Percentiles rank a stretch among this genome's conserved stretches.
phyloP scores from a whole-genome alignment of 1,140 invertebrate genomes.

The Capitella teleta region DNA sequence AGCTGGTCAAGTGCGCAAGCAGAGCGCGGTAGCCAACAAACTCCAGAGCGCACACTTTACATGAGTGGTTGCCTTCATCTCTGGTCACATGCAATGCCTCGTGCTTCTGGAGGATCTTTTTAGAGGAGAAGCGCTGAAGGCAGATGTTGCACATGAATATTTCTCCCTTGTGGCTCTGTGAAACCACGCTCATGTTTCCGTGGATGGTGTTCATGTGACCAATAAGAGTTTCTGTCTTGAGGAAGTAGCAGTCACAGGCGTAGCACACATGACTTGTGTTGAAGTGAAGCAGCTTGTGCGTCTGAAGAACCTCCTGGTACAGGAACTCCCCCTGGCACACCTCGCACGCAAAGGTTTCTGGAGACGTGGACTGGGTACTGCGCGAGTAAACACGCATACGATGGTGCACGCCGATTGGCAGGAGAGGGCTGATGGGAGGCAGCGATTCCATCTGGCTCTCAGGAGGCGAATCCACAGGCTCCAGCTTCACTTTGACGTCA shows the following conservation, averaged over 20 bases:
- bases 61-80: conserved; percentile 5
- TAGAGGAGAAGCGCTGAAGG: conserved; percentile 13
- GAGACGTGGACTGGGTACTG: too few relatives aligned
- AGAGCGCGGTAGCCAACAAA: conserved; percentile 7
- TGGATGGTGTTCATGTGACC: conserved; percentile 11
- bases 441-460: too few relatives aligned
- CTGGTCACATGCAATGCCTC: conserved; percentile 4
- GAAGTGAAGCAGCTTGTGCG: conserved; percentile 14
- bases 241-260: conserved; percentile 15
- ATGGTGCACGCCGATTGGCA: too few relatives aligned
- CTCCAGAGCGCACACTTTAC: conserved; percentile 10
- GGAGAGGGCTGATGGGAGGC: too few relatives aligned
- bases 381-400: too few relatives aligned
- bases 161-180: not conserved
- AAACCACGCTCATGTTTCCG: not conserved
- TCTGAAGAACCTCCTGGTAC: conserved; percentile 4
- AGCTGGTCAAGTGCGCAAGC: conserved; percentile 11
- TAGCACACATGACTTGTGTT: conserved; percentile 14
- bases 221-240: conserved; percentile 9
- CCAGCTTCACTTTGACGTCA: too few relatives aligned
- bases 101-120: conserved; percentile 11
- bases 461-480: too few relatives aligned
- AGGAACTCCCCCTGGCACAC: conserved; percentile 13
- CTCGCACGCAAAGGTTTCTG: conserved; percentile 2
- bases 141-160: conserved; percentile 11